phyloP scores from a whole-genome alignment of 2,797 vertebrate species.

The Tamandua tetradactyla region DNA sequence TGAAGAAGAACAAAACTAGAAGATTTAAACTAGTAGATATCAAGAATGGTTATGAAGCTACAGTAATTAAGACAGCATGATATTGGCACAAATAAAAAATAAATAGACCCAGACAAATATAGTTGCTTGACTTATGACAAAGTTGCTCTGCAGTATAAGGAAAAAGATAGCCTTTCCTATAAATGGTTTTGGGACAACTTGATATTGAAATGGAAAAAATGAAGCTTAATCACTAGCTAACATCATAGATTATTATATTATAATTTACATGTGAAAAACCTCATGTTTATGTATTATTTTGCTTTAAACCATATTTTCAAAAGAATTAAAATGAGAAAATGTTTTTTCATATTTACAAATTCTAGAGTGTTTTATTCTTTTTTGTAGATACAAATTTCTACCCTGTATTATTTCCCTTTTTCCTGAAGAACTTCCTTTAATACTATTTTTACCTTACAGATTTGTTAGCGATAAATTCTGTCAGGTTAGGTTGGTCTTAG shows the following conservation, averaged over 20 bases:
- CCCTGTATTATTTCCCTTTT: too few species aligned
- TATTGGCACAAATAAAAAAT: not conserved
- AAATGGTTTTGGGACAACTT: not conserved
- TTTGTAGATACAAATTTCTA: too few species aligned
- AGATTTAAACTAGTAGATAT: not conserved
- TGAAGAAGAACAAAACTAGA: not conserved
- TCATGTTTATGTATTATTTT: too few species aligned
- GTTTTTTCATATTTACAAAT: too few species aligned
- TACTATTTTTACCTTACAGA: too few species aligned
- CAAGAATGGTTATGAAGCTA: not conserved
- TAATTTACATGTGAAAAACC: too few species aligned
- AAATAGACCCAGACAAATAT: not conserved
- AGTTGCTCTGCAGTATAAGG: not conserved
- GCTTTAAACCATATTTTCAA: too few species aligned
- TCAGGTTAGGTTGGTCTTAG: too few species aligned
- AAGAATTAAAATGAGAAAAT: too few species aligned
- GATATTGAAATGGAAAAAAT: not conserved
- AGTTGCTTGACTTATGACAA: not conserved
- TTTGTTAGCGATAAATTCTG: too few species aligned
- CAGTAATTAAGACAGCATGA: not conserved
- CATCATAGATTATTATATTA: not conserved
- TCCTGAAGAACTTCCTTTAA: too few species aligned
- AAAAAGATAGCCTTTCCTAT: not conserved
- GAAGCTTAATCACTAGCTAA: not conserved
- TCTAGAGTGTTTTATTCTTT: too few species aligned